Evolutionary conservation across 2,113 vertebrate species (phyloP), one percentile per base, ranked within the genome.

Genomic region (Myotis lucifugus): DNA sequence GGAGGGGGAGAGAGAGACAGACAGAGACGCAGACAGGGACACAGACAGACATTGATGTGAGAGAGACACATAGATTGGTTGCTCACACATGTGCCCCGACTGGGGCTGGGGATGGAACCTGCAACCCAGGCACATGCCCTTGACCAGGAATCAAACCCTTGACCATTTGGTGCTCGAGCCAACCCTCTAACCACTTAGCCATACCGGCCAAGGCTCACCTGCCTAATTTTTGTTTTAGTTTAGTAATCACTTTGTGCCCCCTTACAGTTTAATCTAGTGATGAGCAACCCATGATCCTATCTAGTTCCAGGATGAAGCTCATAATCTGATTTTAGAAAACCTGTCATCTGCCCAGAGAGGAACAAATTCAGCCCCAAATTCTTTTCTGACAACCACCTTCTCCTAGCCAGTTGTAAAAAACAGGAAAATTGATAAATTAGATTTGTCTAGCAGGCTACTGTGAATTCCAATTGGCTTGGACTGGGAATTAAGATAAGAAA

Each of bases 301-400:
- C 46, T 56, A 70, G 37, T 37, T 81, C 19, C 73, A 77, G 73
- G 32, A 59, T 87, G 23, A 88, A 96, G 61, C 34, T n/a, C 6
- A 5, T 93, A 77, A 94, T 86, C 81, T 70, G 59, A 70, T 77
- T 93, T 85, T 82, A 61, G 88, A 72, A 95, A 95, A 59, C 29
- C n/a, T 84, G 6, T 73, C 18, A 11, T 72, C 23, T 94, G 5
- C 67, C 66, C 52, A 69, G 70, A 94, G 56, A 95, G 25, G 15
- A 91, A 27, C 29, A 88, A 78, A 74, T 90, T 90, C 46, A 67
- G 27, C n/a, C 27, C 56, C 46, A 92, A 73, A 72, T 92, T 78
- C 67, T 91, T 19, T 40, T 82, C 56, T 72, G 27, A 93, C 10
- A 50, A 42, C 21, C 29, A 83, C 34, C n/a, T 72, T 97, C 46